A percentile compares a stretch with the other conserved stretches of the same genome.
These are phyloP conservation scores for Calypte anna DNA, from an alignment of 2,113 vertebrate genomes.

Conservation along the genomic window DNA sequence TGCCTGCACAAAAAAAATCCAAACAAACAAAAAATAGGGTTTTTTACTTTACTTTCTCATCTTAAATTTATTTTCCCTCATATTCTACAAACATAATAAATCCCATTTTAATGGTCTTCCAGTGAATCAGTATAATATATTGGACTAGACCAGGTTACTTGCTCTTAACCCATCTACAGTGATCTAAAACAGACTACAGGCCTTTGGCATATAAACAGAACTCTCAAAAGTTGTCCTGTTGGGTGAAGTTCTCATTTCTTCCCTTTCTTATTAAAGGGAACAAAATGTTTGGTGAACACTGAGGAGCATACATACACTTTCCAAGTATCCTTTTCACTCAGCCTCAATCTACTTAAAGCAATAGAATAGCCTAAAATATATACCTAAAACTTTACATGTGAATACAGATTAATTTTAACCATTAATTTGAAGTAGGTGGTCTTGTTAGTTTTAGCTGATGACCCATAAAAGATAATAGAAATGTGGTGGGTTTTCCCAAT, in stretches of 20 bases:
- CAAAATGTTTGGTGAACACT: not conserved
- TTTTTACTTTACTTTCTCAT: not conserved
- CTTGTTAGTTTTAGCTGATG: not conserved
- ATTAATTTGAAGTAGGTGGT: not conserved
- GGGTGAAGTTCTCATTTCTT: not conserved
- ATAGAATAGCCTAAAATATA: not conserved
- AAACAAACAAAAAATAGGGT: not conserved
- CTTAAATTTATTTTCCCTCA: not conserved
- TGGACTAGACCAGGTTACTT: not conserved
- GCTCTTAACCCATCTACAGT: not conserved
- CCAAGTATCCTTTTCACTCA: not conserved
- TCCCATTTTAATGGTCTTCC: not conserved
- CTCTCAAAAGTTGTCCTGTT: not conserved
- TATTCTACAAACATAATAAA: not conserved
- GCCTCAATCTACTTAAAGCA: not conserved
- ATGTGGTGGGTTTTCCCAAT: not conserved
- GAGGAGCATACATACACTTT: not conserved
- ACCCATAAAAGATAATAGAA: not conserved
- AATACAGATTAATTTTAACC: not conserved
- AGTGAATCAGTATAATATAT: not conserved
- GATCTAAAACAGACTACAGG: not conserved
- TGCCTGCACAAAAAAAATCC: conserved; percentile 70
- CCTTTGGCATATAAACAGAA: not conserved
- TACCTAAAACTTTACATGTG: not conserved
- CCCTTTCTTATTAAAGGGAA: not conserved